Evolutionary conservation across 2,888 invertebrate genomes (phyloP), one percentile per base, ranked within the genome.

Genomic region (Drosophila fulvimacula): DNA sequence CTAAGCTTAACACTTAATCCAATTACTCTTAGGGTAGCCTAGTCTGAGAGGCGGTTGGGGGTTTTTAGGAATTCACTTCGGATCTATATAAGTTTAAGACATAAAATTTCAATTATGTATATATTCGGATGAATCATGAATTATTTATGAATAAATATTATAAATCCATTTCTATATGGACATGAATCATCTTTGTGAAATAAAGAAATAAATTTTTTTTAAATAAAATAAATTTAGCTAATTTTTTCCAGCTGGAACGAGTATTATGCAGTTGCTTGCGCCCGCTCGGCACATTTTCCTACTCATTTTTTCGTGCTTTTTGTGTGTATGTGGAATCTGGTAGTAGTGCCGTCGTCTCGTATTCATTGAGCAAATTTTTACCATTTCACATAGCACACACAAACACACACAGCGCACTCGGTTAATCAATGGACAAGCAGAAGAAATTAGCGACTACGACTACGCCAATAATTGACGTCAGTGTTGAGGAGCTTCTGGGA

Each of bases 381-480:
- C 58, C 60, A 64, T 66, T 74, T 60, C 77, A 72, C 66, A 48
- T 19, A 19, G 3, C 48, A 69, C 73, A 62, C 49, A 44, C 55
- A 52, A 9, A n/a, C 27, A 46, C 44, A n/a, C 62, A 17, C 30
- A 27, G 19, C 44, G 52, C 61, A 60, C 38, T 60, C 34, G 59
- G 74, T 73, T 78, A 74, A 81, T 82, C 88, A 82, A 82, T 82
- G 82, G 78, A 46, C 82, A 32, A 32, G 30, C 39, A 19, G 27
- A 38, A 41, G 39, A 75, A 83, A 83, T 88, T 85, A 88, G 88
- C 88, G 41, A 60, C 64, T 65, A 56, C 76, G 76, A 60, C 65
- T 61, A 72, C 65, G 59, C 58, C 65, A 71, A 78, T 56, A 81
- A 72, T 86, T 89, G 89, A 84, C 89, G 83, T 84, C 89, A 84